Evolutionary conservation across 2,797 vertebrate species (phyloP), one percentile per base, ranked within the genome.

Genomic region (Pitangus sulphuratus): DNA sequence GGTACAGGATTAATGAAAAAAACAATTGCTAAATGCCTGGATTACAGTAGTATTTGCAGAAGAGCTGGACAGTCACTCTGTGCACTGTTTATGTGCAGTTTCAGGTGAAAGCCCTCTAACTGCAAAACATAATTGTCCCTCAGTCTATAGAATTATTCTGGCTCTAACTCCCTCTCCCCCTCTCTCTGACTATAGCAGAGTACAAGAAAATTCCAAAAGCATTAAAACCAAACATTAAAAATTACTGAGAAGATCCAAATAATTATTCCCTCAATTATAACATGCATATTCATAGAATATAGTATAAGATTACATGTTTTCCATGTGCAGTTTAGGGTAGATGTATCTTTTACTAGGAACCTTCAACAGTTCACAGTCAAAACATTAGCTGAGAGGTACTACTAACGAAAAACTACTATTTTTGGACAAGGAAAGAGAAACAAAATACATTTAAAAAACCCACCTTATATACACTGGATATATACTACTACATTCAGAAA

Each of bases 361-460:
- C 20, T 64, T 75, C 20, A 66, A 51, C 44, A 19, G 14, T 62
- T 91, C 40, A 14, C 31, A 76, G 35, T 47, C 47, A 85, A 91
- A 95, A 83, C 13, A 76, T 50, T 25, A 66, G 44, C 44, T 70
- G 48, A 85, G 57, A 91, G 25, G 28, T 69, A 79, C 39, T 40
- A 18, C 45, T 71, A 92, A 89, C 24, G 42, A 71, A 91, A 91
- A 93, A 4, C 30, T 54, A 61, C 8, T 39, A 9, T 77, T 89
- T 80, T 80, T 64, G 90, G 40, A 35, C 20, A 77, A 70, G 13
- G 26, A 61, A 89, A 92, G 28, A 69, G 35, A 87, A 89, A 80
- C 15, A 69, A 21, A 83, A 42, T 21, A 15, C 8, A 31, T 40
- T 40, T 45, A 2, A 68, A 76, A 33, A 4, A 0, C 1, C 1